A percentile compares a stretch with the other conserved stretches of the same genome.
Conservation (phyloP, 2,888 invertebrate species). For the Hirtodrosophila duncani region DNA sequence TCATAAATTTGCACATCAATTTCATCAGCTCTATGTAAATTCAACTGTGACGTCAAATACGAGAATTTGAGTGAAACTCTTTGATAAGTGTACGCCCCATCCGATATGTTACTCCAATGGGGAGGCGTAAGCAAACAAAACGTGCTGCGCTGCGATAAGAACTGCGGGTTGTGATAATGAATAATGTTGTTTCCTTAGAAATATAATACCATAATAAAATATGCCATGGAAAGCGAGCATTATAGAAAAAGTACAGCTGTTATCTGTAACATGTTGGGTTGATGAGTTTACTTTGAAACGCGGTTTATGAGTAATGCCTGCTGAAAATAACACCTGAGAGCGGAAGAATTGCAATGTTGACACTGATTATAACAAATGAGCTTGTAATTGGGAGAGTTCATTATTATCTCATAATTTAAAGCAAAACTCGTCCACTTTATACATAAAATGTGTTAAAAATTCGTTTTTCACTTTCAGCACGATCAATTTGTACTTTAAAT, state of each 20-base stretch:
- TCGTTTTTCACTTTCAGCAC: too few relatives aligned
- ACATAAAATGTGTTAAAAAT: too few relatives aligned
- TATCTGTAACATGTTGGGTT: conserved; percentile 20
- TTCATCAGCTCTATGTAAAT: conserved; percentile 18
- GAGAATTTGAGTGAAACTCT: conserved; percentile 22
- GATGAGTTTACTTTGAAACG: conserved; percentile 8
- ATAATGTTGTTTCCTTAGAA: background rate
- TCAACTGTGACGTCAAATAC: conserved; percentile 50
- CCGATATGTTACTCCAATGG: conserved; percentile 27
- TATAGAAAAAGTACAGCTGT: conserved; percentile 10
- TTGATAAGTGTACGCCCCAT: conserved; percentile 2
- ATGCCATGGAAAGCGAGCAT: conserved; percentile 6
- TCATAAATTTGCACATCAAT: conserved; percentile 18
- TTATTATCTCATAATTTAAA: too few relatives aligned
- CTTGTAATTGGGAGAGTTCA: conserved; percentile 1
- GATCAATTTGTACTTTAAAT: too few relatives aligned
- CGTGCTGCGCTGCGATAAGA: conserved; percentile 20
- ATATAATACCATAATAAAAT: background rate
- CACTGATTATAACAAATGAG: background rate
- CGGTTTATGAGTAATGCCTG: conserved; percentile 22
- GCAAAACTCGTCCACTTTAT: too few relatives aligned
- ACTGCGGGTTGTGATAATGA: conserved; percentile 2
- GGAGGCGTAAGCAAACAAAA: conserved; percentile 31
- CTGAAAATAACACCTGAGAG: conserved; percentile 17
- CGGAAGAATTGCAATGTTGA: conserved; percentile 10